A percentile compares a stretch with the other conserved stretches of the same genome.
phyloP scores from a whole-genome alignment of 2,888 invertebrate species.

The Dryococelus australis region DNA sequence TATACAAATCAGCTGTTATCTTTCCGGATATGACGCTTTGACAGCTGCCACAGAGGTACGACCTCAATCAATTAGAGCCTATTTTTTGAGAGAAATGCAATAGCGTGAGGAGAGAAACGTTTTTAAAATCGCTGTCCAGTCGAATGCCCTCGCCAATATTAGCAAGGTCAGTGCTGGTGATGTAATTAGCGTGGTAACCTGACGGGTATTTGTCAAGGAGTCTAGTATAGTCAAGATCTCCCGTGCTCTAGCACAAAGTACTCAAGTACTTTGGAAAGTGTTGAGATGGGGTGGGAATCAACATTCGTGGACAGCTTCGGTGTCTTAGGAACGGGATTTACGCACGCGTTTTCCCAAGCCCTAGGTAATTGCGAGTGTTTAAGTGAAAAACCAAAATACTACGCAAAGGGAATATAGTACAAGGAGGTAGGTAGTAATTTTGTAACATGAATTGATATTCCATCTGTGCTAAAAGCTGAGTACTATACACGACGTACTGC shows the following conservation, averaged over 20 bases:
- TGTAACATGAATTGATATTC: background rate
- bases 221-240: background rate
- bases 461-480: background rate
- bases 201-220: background rate
- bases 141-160: constrained; percentile 21
- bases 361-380: background rate
- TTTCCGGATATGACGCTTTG: too few relatives aligned
- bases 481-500: background rate
- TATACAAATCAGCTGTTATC: too few relatives aligned
- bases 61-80: too few relatives aligned
- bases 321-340: background rate
- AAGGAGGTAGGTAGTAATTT: background rate
- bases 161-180: background rate
- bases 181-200: background rate
- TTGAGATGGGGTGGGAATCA: background rate
- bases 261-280: background rate
- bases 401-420: background rate
- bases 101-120: background rate
- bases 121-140: background rate
- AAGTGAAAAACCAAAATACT: background rate
- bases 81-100: background rate
- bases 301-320: background rate
- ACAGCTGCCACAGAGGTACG: too few relatives aligned
- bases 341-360: background rate
- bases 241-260: background rate